Conservation (phyloP, 2,797 vertebrate species). For the Masticophis lateralis region DNA sequence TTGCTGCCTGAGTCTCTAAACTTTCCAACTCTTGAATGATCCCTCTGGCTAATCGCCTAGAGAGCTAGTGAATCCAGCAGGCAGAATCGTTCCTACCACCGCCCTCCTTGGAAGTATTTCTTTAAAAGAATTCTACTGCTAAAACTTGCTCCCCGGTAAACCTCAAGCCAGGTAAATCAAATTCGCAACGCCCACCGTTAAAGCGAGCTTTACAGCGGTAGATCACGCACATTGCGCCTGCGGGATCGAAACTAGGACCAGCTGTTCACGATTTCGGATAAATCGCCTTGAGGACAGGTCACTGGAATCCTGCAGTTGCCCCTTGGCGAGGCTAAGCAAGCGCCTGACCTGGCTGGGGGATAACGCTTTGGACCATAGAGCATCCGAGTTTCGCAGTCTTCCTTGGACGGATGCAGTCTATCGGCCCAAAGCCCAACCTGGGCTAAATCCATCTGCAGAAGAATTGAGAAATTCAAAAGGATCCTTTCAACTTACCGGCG, state of each 20-base stretch:
- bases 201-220: background rate
- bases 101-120: no score
- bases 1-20: background rate
- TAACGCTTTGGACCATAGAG: background rate
- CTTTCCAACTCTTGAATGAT: background rate
- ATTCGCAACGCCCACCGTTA: background rate
- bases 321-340: background rate
- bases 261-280: background rate
- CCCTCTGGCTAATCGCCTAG: background rate
- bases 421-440: background rate
- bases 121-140: background rate
- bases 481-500: conserved; percentile 65
- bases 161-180: background rate
- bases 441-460: background rate
- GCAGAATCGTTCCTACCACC: background rate
- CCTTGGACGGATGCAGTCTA: background rate
- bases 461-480: background rate
- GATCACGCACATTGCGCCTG: background rate
- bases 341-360: background rate
- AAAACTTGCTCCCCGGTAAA: background rate
- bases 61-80: no score
- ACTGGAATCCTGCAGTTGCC: background rate
- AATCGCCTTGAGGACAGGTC: background rate
- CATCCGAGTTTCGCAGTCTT: background rate
- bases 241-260: background rate